phyloP scores from a whole-genome alignment of 2,888 invertebrate species.

The Netelia melanura region DNA sequence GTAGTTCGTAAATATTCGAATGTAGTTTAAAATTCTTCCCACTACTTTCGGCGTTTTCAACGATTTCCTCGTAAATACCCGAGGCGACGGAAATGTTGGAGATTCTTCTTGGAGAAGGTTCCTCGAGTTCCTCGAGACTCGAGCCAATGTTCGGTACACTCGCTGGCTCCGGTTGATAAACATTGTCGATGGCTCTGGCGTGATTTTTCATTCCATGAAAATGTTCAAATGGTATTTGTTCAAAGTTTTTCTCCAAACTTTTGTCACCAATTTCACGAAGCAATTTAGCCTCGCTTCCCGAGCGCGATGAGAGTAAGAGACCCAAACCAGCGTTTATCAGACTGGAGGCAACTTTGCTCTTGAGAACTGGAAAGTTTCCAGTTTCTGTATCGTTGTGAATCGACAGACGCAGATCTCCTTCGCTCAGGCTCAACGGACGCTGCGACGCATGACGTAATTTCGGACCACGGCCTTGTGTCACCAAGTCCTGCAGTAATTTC shows the following conservation, averaged over 20 bases:
- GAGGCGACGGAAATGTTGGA: slow-evolving; percentile 88
- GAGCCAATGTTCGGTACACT: slow-evolving; percentile 70
- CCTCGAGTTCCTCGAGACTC: slow-evolving; percentile 74
- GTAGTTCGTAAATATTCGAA: slow-evolving; percentile 82
- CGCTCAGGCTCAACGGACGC: slow-evolving; percentile 85
- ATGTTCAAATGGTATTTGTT: slow-evolving; percentile 70
- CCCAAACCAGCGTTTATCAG: slow-evolving; percentile 77
- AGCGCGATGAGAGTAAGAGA: slow-evolving; percentile 72
- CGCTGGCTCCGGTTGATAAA: slow-evolving; percentile 79
- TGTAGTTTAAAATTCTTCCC: slow-evolving; percentile 62
- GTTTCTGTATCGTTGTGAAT: slow-evolving; percentile 69
- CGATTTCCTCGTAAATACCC: slow-evolving; percentile 90
- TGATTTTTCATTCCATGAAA: slow-evolving; percentile 67
- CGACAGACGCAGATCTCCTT: slow-evolving; percentile 84
- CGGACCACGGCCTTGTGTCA: slow-evolving; percentile 84
- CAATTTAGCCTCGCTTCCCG: slow-evolving; percentile 76
- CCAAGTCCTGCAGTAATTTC: slow-evolving; percentile 84
- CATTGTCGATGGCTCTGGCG: slow-evolving; percentile 77
- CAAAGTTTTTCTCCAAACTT: slow-evolving; percentile 59
- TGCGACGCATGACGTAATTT: slow-evolving; percentile 73
- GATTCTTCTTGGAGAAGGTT: slow-evolving; percentile 84
- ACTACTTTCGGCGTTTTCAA: slow-evolving; percentile 81
- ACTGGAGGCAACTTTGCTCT: slow-evolving; percentile 74
- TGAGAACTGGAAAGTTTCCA: slow-evolving; percentile 69
- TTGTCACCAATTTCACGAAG: slow-evolving; percentile 65